phyloP scores from a whole-genome alignment of 1,140 invertebrate species.

The Caerostris extrusa region DNA sequence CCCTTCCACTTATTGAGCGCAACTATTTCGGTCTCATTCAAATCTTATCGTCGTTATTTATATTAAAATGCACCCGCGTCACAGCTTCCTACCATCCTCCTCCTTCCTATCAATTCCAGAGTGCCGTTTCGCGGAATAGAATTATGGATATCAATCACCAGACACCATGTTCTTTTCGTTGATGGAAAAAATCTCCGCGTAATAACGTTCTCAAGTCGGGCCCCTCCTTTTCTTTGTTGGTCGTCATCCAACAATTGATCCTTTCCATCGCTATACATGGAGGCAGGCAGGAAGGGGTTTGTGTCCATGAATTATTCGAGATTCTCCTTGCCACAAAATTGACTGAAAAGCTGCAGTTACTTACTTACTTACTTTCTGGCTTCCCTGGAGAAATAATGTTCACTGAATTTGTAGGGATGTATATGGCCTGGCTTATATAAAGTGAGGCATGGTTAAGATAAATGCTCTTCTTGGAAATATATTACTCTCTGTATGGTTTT shows the following conservation, averaged over 20 bases:
- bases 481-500: too few species aligned
- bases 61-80: background rate
- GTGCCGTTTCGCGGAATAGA: background rate
- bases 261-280: background rate
- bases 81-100: background rate
- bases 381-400: too few species aligned
- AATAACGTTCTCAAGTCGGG: background rate
- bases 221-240: background rate
- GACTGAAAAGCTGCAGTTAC: too few species aligned
- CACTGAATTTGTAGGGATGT: too few species aligned
- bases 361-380: too few species aligned
- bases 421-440: too few species aligned
- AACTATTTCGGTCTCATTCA: too few species aligned
- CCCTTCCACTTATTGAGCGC: too few species aligned
- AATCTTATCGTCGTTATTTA: background rate
- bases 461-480: too few species aligned
- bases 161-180: background rate
- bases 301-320: background rate
- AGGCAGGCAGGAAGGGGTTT: background rate
- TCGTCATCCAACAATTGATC: background rate
- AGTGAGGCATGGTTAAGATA: too few species aligned
- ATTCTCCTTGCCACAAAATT: too few species aligned
- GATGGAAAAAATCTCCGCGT: background rate
- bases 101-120: too few species aligned
- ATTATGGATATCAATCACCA: background rate